phyloP scores from a whole-genome alignment of 1,140 invertebrate genomes.

The Scaptomyza pallida region DNA sequence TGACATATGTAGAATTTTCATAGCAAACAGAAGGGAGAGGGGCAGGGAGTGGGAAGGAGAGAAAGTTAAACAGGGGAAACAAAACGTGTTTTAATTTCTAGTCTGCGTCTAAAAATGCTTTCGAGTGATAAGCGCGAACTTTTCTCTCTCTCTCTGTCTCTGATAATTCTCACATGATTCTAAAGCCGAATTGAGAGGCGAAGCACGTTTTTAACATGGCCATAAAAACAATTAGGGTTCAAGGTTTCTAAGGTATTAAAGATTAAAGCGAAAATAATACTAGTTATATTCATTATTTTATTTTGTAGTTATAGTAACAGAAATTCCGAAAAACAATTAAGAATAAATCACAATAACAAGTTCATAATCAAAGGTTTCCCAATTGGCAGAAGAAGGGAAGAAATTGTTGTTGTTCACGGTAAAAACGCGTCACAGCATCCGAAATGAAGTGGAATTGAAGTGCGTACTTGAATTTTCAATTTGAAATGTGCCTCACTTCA shows the following conservation, averaged over 20 bases:
- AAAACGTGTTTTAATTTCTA: conserved; percentile 75
- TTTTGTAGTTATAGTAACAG: conserved; percentile 2
- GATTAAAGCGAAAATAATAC: no score
- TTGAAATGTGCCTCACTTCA: background rate
- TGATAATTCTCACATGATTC: conserved; percentile 6
- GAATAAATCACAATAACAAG: conserved; percentile 18
- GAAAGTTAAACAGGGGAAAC: no score
- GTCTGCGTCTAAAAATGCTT: conserved; percentile 45
- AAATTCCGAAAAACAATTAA: conserved; percentile 31
- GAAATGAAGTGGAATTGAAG: conserved; percentile 56
- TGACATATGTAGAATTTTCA: conserved; percentile 73
- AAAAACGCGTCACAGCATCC: conserved; percentile 38
- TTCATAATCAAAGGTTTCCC: conserved; percentile 13
- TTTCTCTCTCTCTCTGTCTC: background rate
- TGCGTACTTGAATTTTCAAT: conserved; percentile 57
- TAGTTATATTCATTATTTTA: no score
- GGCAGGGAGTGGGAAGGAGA: background rate
- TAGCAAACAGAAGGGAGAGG: background rate
- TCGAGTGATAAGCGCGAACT: conserved; percentile 41
- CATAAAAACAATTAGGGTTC: conserved; percentile 43
- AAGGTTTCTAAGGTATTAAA: conserved; percentile 24
- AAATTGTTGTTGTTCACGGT: conserved; percentile 17
- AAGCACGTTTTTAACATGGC: conserved; percentile 21
- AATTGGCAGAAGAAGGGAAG: conserved; percentile 6
- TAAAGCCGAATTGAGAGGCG: conserved; percentile 14